A percentile compares a stretch with the other conserved stretches of the same genome.
phyloP scores from a whole-genome alignment of 2,888 invertebrate genomes.

The Epinotia demarniana region DNA sequence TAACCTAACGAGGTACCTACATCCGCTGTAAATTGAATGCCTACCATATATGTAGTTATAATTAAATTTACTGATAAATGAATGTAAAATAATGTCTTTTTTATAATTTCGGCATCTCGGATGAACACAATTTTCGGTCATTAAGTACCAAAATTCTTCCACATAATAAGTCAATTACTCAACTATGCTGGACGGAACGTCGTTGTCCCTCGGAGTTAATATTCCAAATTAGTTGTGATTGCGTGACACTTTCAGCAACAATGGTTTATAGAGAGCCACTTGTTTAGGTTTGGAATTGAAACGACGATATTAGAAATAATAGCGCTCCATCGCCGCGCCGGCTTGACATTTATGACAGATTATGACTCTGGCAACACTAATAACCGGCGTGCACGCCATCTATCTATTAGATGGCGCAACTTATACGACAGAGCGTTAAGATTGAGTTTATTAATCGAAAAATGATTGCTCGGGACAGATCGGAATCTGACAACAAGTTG shows the following conservation, averaged over 20 bases:
- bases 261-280: slow-evolving; percentile 70
- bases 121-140: slow-evolving; percentile 52
- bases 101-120: slow-evolving; percentile 43
- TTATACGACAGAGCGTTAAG: slow-evolving; percentile 66
- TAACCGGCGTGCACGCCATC: slow-evolving; percentile 77
- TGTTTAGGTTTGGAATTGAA: slow-evolving; percentile 70
- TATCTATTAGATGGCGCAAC: slow-evolving; percentile 77
- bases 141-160: slow-evolving; percentile 52
- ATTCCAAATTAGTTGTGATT: slow-evolving; percentile 63
- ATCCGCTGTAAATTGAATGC: slow-evolving; percentile 4
- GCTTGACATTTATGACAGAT: slow-evolving; percentile 82
- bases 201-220: slow-evolving; percentile 56
- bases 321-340: slow-evolving; percentile 66
- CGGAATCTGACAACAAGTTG: slow-evolving; percentile 57
- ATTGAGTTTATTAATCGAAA: slow-evolving; percentile 75
- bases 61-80: background rate
- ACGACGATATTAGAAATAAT: slow-evolving; percentile 74
- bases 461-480: slow-evolving; percentile 66
- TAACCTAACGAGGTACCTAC: background rate
- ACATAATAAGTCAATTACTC: slow-evolving; percentile 59
- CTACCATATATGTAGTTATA: background rate
- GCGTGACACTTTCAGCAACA: slow-evolving; percentile 72
- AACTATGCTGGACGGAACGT: slow-evolving; percentile 56
- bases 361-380: slow-evolving; percentile 75
- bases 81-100: slow-evolving; percentile 23